These are phyloP conservation scores for Thrips palmi DNA, from an alignment of 1,140 invertebrate species.

Conservation along the genomic window DNA sequence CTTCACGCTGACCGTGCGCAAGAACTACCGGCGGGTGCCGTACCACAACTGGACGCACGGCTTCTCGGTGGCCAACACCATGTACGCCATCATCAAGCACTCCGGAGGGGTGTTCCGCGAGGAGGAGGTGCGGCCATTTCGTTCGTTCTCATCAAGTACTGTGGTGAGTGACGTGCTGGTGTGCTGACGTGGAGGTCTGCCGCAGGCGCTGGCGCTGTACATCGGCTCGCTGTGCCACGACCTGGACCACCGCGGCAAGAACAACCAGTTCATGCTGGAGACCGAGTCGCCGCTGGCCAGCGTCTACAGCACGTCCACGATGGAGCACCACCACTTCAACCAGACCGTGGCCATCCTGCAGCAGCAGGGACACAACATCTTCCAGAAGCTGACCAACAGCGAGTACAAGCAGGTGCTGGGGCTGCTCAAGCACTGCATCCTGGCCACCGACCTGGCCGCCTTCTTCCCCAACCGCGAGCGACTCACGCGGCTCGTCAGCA, in stretches of 20 bases:
- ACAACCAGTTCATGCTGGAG: constrained; percentile 67
- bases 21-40: constrained; percentile 63
- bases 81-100: constrained; percentile 56
- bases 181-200: no score
- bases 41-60: constrained; percentile 80
- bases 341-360: constrained; percentile 69
- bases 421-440: constrained; percentile 59
- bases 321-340: constrained; percentile 79
- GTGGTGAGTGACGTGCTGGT: no score
- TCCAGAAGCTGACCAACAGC: constrained; percentile 44
- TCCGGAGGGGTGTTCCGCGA: constrained; percentile 31
- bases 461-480: constrained; percentile 60
- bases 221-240: constrained; percentile 69
- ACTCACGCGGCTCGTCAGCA: constrained; percentile 34
- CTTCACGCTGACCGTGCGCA: constrained; percentile 62
- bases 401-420: constrained; percentile 63
- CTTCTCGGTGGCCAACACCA: constrained; percentile 66
- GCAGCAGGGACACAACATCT: constrained; percentile 69
- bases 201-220: constrained; percentile 51
- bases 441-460: constrained; percentile 63
- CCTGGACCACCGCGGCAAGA: constrained; percentile 67
- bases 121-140: constrained; percentile 42
- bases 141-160: no score
- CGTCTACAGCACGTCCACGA: constrained; percentile 65
- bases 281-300: constrained; percentile 60